A percentile compares a stretch with the other conserved stretches of the same genome.
Conservation (phyloP, 2,113 vertebrate genomes). For the Psittacula cyanocephala region DNA sequence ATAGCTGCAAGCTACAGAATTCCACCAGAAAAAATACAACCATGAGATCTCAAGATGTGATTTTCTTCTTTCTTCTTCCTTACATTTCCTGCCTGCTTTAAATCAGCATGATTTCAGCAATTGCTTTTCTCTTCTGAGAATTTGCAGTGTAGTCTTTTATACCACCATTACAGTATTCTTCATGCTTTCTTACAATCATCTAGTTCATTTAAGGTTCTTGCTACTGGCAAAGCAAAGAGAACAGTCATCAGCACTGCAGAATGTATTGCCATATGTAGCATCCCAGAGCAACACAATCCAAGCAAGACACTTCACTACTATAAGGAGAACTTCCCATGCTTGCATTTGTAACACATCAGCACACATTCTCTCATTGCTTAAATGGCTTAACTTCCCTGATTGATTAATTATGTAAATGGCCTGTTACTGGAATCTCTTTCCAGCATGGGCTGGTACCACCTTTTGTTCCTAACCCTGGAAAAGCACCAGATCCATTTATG, state of each 20-base stretch:
- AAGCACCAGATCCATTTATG: neutral
- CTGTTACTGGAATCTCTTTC: neutral
- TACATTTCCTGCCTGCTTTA: neutral
- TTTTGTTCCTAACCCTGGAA: neutral
- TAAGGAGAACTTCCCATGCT: neutral
- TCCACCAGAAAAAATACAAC: neutral
- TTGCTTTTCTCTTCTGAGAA: neutral
- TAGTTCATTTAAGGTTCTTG: constrained; percentile 5
- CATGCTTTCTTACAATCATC: neutral
- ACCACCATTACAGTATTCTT: neutral
- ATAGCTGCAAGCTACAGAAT: neutral
- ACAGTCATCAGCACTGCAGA: neutral
- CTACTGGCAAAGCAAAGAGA: neutral
- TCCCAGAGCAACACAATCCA: neutral
- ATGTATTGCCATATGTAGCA: neutral
- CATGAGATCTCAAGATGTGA: neutral
- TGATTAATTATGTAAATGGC: neutral
- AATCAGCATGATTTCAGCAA: neutral
- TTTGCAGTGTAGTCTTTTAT: neutral
- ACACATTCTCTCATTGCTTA: neutral
- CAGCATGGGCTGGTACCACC: neutral
- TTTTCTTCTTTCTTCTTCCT: neutral
- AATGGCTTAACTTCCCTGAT: neutral
- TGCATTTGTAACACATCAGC: neutral
- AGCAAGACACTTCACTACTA: neutral